Evolutionary conservation across 2,888 invertebrate genomes (phyloP), one percentile per base, ranked within the genome.

Genomic region (Biston stratarius): DNA sequence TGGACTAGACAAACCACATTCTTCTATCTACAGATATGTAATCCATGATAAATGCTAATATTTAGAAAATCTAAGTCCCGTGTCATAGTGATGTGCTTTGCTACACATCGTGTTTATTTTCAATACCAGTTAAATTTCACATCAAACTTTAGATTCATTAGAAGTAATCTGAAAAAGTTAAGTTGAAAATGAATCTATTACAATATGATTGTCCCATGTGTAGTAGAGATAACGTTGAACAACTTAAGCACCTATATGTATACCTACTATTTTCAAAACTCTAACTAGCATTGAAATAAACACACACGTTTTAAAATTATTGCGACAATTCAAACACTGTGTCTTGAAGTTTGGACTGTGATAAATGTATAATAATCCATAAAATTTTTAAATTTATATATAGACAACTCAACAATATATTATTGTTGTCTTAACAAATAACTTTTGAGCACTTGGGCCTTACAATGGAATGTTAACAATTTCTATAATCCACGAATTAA

Each of bases 1-100:
- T 93, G 94, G 89, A 92, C 92, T 93, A 94, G 91, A 90, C 90
- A 91, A 92, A 92, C 88, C 92, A 92, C 92, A 89, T 92, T 88
- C 77, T 62, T 92, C 94, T 93, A 94, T 90, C 94, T 94, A 94
- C 91, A 94, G 94, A 94, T 94, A 94, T 94, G 94, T 94, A 88
- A 93, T 91, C 92, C 90, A 94, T 93, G 94, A 94, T 94, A 94
- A 74, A 92, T 89, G 87, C 91, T 92, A 92, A 91, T 88, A 70
- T 86, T 81, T 90, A 91, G 86, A 92, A 91, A 91, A 90, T 89
- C 90, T 92, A 90, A 88, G 81, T 88, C 87, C 85, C 87, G 88
- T 90, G 90, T 87, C 80, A 78, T 84, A 63, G 87, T 90, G 85
- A 88, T 86, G 91, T 92, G 90, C 88, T 79, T 84, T 64, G 64